Evolutionary conservation across 35 echinoderm and acorn worm genomes (phyloP), one percentile per base, ranked within the genome.

Genomic region (Heliocidaris erythrogramma): DNA sequence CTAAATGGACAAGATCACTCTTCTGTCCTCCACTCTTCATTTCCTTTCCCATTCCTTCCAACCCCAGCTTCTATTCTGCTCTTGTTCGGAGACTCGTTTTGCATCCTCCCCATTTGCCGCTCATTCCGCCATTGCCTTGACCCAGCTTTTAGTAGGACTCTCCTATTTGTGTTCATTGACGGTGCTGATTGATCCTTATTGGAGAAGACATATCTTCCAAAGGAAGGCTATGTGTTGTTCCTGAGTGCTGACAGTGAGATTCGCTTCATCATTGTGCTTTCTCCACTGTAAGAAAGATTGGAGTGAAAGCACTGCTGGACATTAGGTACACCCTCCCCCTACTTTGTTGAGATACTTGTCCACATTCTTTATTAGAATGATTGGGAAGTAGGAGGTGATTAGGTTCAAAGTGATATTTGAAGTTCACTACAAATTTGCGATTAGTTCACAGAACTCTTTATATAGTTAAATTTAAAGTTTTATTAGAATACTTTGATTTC

Each of bases 141-240:
- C 87, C 87, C 87, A 89, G 87, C 87, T 89, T 89, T 89, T 89
- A 89, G 87, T 89, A 48, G 87, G 47, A 32, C 87, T 89, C 47
- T 89, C 87, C 87, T 89, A 89, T 89, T 89, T 89, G 87, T 48
- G 47, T 32, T 89, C 47, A 48, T 89, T 89, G 87, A 89, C 9
- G 31, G 32, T 48, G 87, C 31, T 89, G 87, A 89, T 32, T 89
- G 87, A 89, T 89, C 18, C 47, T 89, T 48, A 89, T 89, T 48
- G 31, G 24, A 89, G 47, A 48, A 47, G 87, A 89, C 87, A 42
- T 32, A 89, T 89, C 65, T 78, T 78, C 32, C 30, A 9, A 89
- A 32, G 87, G 87, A 89, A 48, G 87, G 31, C 11, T 89, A 89
- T 89, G 31, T 89, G 65, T 78, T 78, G 65, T 78, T 78, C 65